Conservation (phyloP, 2,113 vertebrate genomes). For the Gasterosteus nipponicus region DNA sequence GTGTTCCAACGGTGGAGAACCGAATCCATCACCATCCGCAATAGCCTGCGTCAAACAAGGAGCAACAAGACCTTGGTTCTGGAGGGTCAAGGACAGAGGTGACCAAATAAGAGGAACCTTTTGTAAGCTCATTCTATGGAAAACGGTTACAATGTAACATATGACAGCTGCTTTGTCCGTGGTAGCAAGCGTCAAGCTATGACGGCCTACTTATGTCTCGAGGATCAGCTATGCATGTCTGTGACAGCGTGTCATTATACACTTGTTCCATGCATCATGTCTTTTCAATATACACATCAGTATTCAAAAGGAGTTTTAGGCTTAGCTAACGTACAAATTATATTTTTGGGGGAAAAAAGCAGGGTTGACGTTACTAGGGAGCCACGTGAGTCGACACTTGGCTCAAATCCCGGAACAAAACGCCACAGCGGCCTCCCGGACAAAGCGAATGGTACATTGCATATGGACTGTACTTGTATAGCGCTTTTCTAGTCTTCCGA, state of each 20-base stretch:
- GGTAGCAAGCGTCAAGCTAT: neutral
- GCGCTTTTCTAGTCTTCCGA: no score
- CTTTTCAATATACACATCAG: neutral
- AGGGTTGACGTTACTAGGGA: no score
- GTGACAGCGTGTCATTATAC: neutral
- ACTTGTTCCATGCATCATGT: neutral
- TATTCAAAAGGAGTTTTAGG: neutral
- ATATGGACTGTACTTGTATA: no score
- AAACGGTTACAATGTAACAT: neutral
- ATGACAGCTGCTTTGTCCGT: neutral
- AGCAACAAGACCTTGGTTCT: neutral
- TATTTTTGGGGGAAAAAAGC: no score
- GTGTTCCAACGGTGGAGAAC: slow-evolving; percentile 37
- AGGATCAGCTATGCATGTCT: neutral
- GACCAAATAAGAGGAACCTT: neutral
- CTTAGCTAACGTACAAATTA: no score
- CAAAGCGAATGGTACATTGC: neutral
- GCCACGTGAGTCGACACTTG: neutral
- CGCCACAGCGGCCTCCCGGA: neutral
- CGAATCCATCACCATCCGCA: slow-evolving; percentile 33
- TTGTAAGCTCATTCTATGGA: neutral
- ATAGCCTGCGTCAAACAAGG: slow-evolving; percentile 4
- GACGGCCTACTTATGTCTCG: no score
- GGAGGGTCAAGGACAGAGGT: neutral
- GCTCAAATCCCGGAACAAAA: neutral